Evolutionary conservation across 53 echinoderm and acorn worm species (phyloP).

Genomic region (Actinopyga echinites): DNA sequence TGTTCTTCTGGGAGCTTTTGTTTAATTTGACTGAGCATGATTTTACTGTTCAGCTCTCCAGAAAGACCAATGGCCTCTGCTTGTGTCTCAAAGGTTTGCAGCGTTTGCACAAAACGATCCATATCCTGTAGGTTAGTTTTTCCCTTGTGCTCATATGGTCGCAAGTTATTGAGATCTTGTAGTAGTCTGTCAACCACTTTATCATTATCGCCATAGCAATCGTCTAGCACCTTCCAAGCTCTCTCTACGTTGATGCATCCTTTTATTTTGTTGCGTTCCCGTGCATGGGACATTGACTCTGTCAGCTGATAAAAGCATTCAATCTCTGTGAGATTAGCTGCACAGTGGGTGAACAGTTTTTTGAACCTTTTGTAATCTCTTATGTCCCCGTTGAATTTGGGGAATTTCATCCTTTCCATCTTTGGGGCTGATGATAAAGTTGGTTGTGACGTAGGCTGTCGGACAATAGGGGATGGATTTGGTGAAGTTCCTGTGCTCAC

Average conservation of each 20-base stretch:
- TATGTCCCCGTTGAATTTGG: conserved; percentile 62
- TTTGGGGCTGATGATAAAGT: not conserved
- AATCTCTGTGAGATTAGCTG: conserved; percentile 61
- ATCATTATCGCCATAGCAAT: conserved; percentile 65
- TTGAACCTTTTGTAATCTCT: conserved; percentile 61
- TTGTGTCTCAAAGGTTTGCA: conserved; percentile 69
- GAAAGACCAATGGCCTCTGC: conserved; percentile 67
- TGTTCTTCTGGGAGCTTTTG: conserved; percentile 85
- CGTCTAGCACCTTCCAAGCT: conserved; percentile 77
- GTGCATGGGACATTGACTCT: conserved; percentile 60
- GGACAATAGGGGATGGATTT: not conserved
- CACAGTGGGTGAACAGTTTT: conserved; percentile 58
- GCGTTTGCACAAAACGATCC: conserved; percentile 65
- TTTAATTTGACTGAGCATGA: conserved; percentile 78
- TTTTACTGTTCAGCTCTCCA: conserved; percentile 77
- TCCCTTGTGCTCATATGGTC: conserved; percentile 65
- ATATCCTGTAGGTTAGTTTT: conserved; percentile 69
- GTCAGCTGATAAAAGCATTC: conserved; percentile 81
- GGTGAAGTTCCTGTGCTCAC: conserved; percentile 33
- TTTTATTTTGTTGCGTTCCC: conserved; percentile 65
- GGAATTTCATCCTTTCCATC: conserved; percentile 72
- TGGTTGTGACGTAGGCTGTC: not conserved
- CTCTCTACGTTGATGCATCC: conserved; percentile 60
- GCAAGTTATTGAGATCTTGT: conserved; percentile 62
- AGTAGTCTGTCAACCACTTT: conserved; percentile 78